Percentiles rank a stretch among this genome's conserved stretches.
These are phyloP conservation scores for Sardina pilchardus DNA, from an alignment of 2,113 vertebrate genomes.

Conservation along the genomic window DNA sequence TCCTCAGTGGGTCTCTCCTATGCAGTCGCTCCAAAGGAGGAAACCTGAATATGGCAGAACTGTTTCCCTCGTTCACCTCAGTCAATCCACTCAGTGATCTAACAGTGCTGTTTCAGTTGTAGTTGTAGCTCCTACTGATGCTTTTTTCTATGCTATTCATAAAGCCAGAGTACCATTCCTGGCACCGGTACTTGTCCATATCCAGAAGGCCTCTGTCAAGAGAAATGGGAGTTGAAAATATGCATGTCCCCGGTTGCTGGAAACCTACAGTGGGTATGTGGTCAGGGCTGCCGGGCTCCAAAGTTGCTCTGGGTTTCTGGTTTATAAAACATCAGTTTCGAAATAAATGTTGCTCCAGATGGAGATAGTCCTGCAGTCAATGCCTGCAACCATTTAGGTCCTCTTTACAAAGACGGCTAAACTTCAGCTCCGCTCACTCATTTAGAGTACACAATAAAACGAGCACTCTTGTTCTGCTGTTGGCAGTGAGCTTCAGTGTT, in stretches of 20 bases:
- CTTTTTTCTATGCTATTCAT: neutral
- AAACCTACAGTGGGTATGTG: slow-evolving; percentile 58
- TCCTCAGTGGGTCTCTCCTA: slow-evolving; percentile 21
- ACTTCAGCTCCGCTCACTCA: neutral
- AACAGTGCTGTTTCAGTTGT: neutral
- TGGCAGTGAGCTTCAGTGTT: neutral
- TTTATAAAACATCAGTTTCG: slow-evolving; percentile 65
- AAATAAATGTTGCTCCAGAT: slow-evolving; percentile 68
- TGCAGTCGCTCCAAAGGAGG: neutral
- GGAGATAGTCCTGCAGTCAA: slow-evolving; percentile 63
- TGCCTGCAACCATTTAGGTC: slow-evolving; percentile 59
- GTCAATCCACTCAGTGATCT: neutral
- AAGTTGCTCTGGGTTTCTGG: slow-evolving; percentile 62
- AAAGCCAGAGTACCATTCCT: slow-evolving; percentile 51
- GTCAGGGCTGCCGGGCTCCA: slow-evolving; percentile 55
- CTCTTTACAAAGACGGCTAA: slow-evolving; percentile 34
- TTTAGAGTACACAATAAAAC: neutral
- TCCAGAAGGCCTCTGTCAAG: slow-evolving; percentile 56
- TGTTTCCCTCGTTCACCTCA: neutral
- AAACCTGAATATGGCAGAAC: neutral
- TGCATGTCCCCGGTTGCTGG: slow-evolving; percentile 62
- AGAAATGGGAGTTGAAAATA: slow-evolving; percentile 64
- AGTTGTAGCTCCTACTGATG: neutral
- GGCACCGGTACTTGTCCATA: slow-evolving; percentile 57
- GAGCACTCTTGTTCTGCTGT: neutral